Evolutionary conservation across 2,797 vertebrate species (phyloP).

Genomic region (Stomatorhinus walkeri): DNA sequence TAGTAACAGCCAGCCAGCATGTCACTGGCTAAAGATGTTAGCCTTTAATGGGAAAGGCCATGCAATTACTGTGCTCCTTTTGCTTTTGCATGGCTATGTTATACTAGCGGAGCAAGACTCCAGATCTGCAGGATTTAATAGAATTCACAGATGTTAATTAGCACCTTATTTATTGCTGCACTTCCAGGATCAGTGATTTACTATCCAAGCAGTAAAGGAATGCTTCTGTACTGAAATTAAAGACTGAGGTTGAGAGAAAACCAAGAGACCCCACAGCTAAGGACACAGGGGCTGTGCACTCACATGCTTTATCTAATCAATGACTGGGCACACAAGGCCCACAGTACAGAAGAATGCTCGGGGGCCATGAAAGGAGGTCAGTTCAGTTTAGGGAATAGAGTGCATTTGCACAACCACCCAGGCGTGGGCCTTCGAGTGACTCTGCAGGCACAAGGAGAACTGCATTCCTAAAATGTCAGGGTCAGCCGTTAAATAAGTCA

Average conservation of each 20-base stretch:
- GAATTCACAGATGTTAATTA: neutral
- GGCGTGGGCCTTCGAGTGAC: neutral
- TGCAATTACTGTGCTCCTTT: neutral
- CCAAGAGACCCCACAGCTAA: neutral
- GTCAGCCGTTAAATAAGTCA: constrained; percentile 15
- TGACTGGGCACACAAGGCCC: neutral
- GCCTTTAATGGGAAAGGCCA: neutral
- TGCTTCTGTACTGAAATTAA: neutral
- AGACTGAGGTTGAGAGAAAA: neutral
- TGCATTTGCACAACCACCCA: constrained; percentile 11
- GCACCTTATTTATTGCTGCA: neutral
- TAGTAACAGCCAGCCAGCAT: neutral
- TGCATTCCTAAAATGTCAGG: neutral
- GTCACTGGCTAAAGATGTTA: neutral
- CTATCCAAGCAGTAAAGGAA: neutral
- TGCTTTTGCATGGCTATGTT: neutral
- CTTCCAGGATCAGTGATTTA: neutral
- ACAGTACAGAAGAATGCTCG: neutral
- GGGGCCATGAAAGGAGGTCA: constrained; percentile 6
- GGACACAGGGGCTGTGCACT: neutral
- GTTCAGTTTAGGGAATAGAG: neutral
- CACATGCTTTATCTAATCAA: constrained; percentile 1
- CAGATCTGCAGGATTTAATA: constrained; percentile 1
- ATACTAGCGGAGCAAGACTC: neutral
- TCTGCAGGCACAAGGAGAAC: neutral